These are phyloP conservation scores for Choreutis nemorana DNA, from an alignment of 2,888 invertebrate species.

Conservation along the genomic window DNA sequence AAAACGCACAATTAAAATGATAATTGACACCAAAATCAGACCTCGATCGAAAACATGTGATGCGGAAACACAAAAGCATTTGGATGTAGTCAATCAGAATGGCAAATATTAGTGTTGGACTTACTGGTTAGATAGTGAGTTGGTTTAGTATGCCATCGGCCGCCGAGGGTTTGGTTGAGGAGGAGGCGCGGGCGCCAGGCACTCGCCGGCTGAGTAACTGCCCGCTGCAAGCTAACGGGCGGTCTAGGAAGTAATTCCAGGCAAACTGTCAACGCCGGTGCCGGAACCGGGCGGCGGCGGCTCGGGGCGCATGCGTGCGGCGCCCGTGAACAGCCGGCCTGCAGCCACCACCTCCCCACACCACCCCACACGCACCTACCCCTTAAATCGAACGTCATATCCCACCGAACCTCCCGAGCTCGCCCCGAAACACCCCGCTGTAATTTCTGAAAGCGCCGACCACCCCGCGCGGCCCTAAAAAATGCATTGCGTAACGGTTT, in stretches of 20 bases:
- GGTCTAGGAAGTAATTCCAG: constrained; percentile 64
- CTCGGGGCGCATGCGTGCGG: constrained; percentile 57
- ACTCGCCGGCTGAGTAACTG: no score
- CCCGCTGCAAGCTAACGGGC: no score
- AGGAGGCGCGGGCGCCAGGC: constrained; percentile 54
- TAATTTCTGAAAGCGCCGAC: constrained; percentile 63
- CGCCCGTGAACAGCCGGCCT: constrained; percentile 66
- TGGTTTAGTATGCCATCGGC: constrained; percentile 1
- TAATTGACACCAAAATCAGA: no score
- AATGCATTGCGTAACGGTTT: constrained; percentile 66
- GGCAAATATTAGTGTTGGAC: no score
- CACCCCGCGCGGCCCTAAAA: constrained; percentile 58
- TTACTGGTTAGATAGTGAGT: no score
- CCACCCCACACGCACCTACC: constrained; percentile 31
- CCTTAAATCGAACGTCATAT: constrained; percentile 67
- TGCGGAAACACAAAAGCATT: no score
- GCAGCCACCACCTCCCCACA: constrained; percentile 28
- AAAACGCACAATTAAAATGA: no score
- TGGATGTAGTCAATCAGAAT: no score
- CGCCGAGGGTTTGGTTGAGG: constrained; percentile 24
- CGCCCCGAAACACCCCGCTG: constrained; percentile 34
- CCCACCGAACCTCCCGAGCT: constrained; percentile 43
- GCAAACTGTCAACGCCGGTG: constrained; percentile 70
- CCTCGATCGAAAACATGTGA: no score
- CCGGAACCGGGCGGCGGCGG: constrained; percentile 66